These are phyloP conservation scores for Coelogynopora nodosa DNA, from an alignment of 2,888 invertebrate genomes.

Conservation along the genomic window DNA sequence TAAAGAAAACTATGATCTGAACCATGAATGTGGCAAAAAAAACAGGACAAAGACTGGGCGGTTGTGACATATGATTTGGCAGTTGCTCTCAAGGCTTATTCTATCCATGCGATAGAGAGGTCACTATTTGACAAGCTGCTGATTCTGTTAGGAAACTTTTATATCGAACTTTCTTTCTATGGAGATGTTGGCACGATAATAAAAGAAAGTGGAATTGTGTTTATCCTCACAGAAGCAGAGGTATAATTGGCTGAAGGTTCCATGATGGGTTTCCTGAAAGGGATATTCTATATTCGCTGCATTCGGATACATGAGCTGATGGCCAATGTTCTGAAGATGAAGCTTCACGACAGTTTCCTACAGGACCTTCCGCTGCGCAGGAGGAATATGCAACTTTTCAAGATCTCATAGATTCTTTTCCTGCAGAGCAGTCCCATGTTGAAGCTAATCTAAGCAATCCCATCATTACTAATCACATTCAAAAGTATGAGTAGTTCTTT, in stretches of 20 bases:
- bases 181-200: neutral
- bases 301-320: neutral
- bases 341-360: neutral
- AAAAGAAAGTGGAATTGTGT: slow-evolving; percentile 4
- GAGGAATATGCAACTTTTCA: neutral
- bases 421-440: neutral
- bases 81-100: neutral
- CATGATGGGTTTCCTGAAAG: neutral
- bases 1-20: too few species aligned
- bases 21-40: too few species aligned
- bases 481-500: neutral
- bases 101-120: neutral
- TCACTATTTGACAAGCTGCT: neutral
- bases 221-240: neutral
- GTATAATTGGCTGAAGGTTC: slow-evolving; percentile 23
- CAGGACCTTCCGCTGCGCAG: neutral
- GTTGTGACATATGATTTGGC: neutral
- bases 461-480: neutral
- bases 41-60: too few species aligned
- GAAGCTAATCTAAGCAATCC: neutral
- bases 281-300: slow-evolving; percentile 12
- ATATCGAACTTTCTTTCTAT: neutral
- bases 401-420: neutral
- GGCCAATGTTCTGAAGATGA: neutral
- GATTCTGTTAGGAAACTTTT: neutral